Conservation (phyloP, 92 coral and sea anemone genomes). For the Zoanthus sansibaricus region DNA sequence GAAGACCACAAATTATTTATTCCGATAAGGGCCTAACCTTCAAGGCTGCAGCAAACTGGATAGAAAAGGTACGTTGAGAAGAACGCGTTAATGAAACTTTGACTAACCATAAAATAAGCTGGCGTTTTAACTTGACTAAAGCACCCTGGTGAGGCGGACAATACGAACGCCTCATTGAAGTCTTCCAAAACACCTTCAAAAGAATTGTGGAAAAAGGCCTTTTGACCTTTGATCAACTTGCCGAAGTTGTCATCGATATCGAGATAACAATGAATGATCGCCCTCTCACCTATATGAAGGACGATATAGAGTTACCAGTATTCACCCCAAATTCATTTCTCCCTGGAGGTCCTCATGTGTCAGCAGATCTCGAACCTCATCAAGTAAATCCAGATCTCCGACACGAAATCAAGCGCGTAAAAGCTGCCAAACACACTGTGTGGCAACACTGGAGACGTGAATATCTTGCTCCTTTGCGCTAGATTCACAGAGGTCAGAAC, state of each 20-base stretch:
- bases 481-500: neutral
- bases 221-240: constrained; percentile 2
- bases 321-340: constrained; percentile 15
- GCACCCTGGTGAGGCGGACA: neutral
- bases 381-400: neutral
- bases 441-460: neutral
- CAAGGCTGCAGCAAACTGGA: neutral
- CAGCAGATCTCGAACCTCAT: neutral
- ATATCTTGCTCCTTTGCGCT: neutral
- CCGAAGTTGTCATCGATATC: neutral
- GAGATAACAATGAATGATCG: neutral
- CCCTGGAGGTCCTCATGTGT: neutral
- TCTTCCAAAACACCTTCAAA: neutral
- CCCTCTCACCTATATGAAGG: neutral
- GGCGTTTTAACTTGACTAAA: neutral
- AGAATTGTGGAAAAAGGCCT: constrained; percentile 2
- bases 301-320: neutral
- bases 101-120: neutral
- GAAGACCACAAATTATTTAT: neutral
- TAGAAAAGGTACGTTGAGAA: neutral
- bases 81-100: neutral
- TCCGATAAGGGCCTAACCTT: constrained; percentile 5
- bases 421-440: neutral
- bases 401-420: neutral
- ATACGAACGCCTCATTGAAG: neutral